Evolutionary conservation across 2,888 invertebrate species (phyloP).

Genomic region (Andrena trimmerana): DNA sequence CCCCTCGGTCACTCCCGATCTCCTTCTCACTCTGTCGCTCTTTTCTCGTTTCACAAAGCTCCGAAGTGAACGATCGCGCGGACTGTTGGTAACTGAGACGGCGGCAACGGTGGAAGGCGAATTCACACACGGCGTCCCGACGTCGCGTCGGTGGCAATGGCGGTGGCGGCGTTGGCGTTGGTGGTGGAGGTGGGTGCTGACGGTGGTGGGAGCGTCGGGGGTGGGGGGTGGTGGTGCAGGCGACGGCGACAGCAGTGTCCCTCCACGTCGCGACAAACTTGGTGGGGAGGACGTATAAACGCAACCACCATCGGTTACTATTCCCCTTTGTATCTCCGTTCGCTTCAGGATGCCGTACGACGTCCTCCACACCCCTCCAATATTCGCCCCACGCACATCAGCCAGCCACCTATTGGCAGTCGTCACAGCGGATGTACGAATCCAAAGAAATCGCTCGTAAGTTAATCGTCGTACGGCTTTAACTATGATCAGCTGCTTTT

Average conservation of each 20-base stretch:
- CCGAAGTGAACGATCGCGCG: constrained; percentile 78
- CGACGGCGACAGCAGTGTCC: constrained; percentile 22
- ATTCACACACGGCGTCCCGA: constrained; percentile 74
- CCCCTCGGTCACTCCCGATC: constrained; percentile 14
- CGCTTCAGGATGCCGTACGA: constrained; percentile 52
- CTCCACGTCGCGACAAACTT: constrained; percentile 57
- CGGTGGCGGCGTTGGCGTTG: constrained; percentile 58
- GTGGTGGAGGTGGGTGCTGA: constrained; percentile 43
- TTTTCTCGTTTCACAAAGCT: constrained; percentile 54
- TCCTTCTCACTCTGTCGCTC: constrained; percentile 30
- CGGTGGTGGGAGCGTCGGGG: constrained; percentile 11
- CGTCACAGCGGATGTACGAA: constrained; percentile 52
- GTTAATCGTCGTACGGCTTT: constrained; percentile 34
- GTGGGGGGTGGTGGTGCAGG: constrained; percentile 52
- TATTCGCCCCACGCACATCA: constrained; percentile 42
- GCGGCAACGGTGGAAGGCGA: constrained; percentile 59
- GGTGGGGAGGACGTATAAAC: constrained; percentile 49
- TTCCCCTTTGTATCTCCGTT: constrained; percentile 45
- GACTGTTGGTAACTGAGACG: constrained; percentile 81
- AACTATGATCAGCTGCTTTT: constrained; percentile 24
- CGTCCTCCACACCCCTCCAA: constrained; percentile 41
- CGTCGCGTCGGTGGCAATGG: constrained; percentile 71
- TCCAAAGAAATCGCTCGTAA: constrained; percentile 53
- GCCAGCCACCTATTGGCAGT: constrained; percentile 54
- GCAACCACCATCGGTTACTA: constrained; percentile 58